Evolutionary conservation across 1,140 invertebrate species (phyloP).

Genomic region (Gonatopus flavifemur): DNA sequence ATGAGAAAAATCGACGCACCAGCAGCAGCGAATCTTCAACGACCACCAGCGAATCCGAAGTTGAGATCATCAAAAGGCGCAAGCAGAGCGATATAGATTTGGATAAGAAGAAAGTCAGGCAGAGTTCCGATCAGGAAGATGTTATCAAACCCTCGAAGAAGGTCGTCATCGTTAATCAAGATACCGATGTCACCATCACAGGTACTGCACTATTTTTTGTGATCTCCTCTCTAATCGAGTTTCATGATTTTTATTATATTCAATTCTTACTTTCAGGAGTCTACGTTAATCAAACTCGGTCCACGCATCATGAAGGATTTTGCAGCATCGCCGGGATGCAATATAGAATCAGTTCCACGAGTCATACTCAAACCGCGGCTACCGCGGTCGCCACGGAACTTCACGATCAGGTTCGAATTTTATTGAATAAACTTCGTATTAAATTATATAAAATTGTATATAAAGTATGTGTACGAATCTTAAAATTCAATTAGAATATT

Average conservation of each 20-base stretch:
- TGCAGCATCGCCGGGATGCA: slow-evolving; percentile 82
- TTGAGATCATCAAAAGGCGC: slow-evolving; percentile 58
- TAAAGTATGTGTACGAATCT: too few relatives aligned
- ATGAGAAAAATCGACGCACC: slow-evolving; percentile 68
- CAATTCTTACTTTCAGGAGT: slow-evolving; percentile 59
- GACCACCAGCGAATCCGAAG: slow-evolving; percentile 57
- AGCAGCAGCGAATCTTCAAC: slow-evolving; percentile 59
- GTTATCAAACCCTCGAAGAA: slow-evolving; percentile 55
- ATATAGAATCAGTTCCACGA: slow-evolving; percentile 75
- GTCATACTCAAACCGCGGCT: slow-evolving; percentile 77
- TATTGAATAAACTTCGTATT: background rate
- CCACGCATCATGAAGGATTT: slow-evolving; percentile 76
- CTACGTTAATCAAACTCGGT: slow-evolving; percentile 73
- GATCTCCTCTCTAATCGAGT: background rate
- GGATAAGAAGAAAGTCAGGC: slow-evolving; percentile 63
- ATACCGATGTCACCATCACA: slow-evolving; percentile 83
- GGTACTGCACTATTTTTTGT: slow-evolving; percentile 36
- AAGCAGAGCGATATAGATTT: slow-evolving; percentile 60
- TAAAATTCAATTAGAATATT: too few relatives aligned
- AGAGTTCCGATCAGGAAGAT: slow-evolving; percentile 47
- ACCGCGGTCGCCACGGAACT: slow-evolving; percentile 71
- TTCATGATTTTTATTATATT: background rate
- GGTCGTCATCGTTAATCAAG: slow-evolving; percentile 76
- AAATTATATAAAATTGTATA: too few relatives aligned
- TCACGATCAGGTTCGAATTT: slow-evolving; percentile 57